These are phyloP conservation scores for Drosophila suboccidentalis DNA, from an alignment of 2,888 invertebrate genomes.

Conservation along the genomic window DNA sequence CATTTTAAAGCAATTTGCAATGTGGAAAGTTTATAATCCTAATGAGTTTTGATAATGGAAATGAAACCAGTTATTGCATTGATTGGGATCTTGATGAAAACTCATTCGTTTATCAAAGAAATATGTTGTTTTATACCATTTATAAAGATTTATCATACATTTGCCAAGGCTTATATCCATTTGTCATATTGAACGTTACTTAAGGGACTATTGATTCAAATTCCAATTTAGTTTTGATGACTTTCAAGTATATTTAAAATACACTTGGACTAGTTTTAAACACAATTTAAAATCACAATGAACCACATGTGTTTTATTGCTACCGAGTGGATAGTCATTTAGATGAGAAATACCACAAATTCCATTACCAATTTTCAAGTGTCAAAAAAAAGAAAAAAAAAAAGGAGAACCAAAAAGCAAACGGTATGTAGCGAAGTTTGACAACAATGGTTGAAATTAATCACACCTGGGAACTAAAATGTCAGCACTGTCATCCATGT, in stretches of 20 bases:
- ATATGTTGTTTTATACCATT: not conserved
- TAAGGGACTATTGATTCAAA: not conserved
- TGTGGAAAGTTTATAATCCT: not conserved
- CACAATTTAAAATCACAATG: slow-evolving; percentile 11
- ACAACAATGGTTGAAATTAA: slow-evolving; percentile 71
- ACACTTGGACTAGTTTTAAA: slow-evolving; percentile 2
- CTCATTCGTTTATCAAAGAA: not conserved
- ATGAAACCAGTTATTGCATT: not conserved
- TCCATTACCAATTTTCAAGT: slow-evolving; percentile 18
- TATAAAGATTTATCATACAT: not conserved
- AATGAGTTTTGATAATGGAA: slow-evolving; percentile 7
- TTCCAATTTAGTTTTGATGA: slow-evolving; percentile 2
- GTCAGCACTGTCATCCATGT: slow-evolving; percentile 68
- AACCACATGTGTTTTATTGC: slow-evolving; percentile 17
- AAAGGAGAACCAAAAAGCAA: slow-evolving; percentile 5
- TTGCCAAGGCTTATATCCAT: not conserved
- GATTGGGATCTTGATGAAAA: not conserved
- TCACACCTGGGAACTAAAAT: slow-evolving; percentile 78
- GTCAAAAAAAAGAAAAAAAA: not conserved
- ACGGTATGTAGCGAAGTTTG: slow-evolving; percentile 23
- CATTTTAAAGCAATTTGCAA: not conserved
- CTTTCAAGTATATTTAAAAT: slow-evolving; percentile 21
- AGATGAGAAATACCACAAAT: slow-evolving; percentile 15
- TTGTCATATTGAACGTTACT: too few species aligned
- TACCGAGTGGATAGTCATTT: slow-evolving; percentile 6